Evolutionary conservation across 30 jellyfish, hydroid and myxozoan genomes (phyloP).

Genomic region (Hydractinia echinata): DNA sequence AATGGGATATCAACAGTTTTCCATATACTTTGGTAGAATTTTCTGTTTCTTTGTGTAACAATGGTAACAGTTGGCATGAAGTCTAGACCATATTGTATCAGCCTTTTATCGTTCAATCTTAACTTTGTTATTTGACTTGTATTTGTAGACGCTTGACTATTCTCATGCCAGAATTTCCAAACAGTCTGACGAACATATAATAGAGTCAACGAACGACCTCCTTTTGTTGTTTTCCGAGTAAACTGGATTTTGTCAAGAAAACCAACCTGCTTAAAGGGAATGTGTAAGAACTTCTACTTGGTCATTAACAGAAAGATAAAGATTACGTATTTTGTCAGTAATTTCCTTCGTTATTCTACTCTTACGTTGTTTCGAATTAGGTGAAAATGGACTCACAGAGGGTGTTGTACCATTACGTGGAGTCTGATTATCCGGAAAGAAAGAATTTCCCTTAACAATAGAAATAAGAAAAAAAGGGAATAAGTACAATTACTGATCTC

Average conservation of each 20-base stretch:
- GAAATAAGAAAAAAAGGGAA: too few species aligned
- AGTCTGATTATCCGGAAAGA: too few species aligned
- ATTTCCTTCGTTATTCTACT: neutral
- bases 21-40: conserved; percentile 33
- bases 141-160: conserved; percentile 34
- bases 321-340: neutral
- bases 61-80: conserved; percentile 31
- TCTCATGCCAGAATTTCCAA: conserved; percentile 52
- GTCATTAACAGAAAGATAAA: conserved; percentile 15
- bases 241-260: conserved; percentile 17
- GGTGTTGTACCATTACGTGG: too few species aligned
- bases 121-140: conserved; percentile 34
- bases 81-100: conserved; percentile 29
- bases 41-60: conserved; percentile 34
- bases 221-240: conserved; percentile 44
- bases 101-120: conserved; percentile 32
- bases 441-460: too few species aligned
- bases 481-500: too few species aligned
- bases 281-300: conserved; percentile 37
- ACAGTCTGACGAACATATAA: conserved; percentile 33
- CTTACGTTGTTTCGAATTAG: neutral
- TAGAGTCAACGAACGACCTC: conserved; percentile 38
- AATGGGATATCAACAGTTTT: conserved; percentile 33
- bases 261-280: conserved; percentile 27
- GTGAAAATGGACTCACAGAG: neutral